Evolutionary conservation across 2,113 vertebrate species (phyloP).

Genomic region (Cephalophus harveyi): DNA sequence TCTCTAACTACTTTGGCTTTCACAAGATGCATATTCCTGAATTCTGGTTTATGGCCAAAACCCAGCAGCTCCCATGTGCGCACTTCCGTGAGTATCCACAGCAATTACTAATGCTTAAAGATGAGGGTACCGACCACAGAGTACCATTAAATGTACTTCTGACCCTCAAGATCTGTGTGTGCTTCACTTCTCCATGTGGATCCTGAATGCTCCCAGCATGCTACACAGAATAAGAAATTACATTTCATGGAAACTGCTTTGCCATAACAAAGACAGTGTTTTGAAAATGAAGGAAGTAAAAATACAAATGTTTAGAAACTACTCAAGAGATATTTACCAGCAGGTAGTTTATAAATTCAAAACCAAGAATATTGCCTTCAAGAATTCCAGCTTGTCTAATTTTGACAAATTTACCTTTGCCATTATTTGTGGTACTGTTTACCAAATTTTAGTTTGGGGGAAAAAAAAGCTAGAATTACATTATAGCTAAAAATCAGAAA

Average conservation of each 20-base stretch:
- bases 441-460: not conserved
- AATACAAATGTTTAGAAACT: conserved; percentile 43
- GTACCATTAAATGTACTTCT: not conserved
- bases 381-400: conserved; percentile 2
- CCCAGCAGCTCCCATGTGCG: not conserved
- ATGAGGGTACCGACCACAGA: not conserved
- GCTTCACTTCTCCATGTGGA: not conserved
- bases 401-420: conserved; percentile 32
- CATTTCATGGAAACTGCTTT: not conserved
- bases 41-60: conserved; percentile 15
- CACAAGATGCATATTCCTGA: not conserved
- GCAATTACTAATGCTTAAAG: conserved; percentile 6
- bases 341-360: conserved; percentile 42
- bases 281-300: conserved; percentile 19
- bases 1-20: conserved; percentile 7
- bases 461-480: not conserved
- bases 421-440: conserved; percentile 41
- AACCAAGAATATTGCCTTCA: not conserved
- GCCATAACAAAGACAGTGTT: not conserved
- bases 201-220: not conserved
- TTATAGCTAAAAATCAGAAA: not conserved
- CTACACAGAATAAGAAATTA: not conserved
- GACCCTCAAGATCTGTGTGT: not conserved
- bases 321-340: conserved; percentile 14
- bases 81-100: not conserved